phyloP scores from a whole-genome alignment of 1,140 invertebrate species.

The Aphelinus certus region DNA sequence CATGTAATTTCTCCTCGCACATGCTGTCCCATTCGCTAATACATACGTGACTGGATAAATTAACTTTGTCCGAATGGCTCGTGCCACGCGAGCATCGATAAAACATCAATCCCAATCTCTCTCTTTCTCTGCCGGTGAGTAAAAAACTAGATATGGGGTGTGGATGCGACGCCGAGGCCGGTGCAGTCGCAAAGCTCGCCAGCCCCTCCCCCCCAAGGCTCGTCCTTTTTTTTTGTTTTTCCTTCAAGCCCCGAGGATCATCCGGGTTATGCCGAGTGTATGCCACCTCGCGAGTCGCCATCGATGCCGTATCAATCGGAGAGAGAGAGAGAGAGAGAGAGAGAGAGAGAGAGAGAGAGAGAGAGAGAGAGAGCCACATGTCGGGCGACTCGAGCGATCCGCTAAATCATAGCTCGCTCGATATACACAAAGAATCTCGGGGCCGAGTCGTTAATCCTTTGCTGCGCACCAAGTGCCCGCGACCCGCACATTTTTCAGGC shows the following conservation, averaged over 20 bases:
- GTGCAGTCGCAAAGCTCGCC: not conserved
- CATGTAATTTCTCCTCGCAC: not conserved
- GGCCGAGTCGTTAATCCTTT: not conserved
- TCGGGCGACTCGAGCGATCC: not conserved
- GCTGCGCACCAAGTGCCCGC: not conserved
- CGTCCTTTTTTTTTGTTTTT: not conserved
- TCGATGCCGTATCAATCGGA: too few relatives aligned
- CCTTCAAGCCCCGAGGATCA: too few relatives aligned
- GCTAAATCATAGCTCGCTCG: too few relatives aligned
- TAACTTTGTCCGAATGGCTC: not conserved
- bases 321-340: too few relatives aligned
- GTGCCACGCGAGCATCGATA: not conserved
- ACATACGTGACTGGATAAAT: not conserved
- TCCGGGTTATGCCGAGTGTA: too few relatives aligned
- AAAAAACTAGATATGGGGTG: not conserved
- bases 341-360: too few relatives aligned
- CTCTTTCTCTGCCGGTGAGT: not conserved
- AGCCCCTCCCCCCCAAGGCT: not conserved
- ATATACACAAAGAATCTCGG: too few relatives aligned
- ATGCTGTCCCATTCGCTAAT: conserved; percentile 14
- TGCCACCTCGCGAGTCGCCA: too few relatives aligned
- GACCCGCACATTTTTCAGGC: not conserved
- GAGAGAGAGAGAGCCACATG: not conserved
- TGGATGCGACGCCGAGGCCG: not conserved
- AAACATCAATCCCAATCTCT: conserved; percentile 22